These are phyloP conservation scores for Mormyrops attenuatus DNA, from an alignment of 2,797 vertebrate genomes.

Conservation along the genomic window DNA sequence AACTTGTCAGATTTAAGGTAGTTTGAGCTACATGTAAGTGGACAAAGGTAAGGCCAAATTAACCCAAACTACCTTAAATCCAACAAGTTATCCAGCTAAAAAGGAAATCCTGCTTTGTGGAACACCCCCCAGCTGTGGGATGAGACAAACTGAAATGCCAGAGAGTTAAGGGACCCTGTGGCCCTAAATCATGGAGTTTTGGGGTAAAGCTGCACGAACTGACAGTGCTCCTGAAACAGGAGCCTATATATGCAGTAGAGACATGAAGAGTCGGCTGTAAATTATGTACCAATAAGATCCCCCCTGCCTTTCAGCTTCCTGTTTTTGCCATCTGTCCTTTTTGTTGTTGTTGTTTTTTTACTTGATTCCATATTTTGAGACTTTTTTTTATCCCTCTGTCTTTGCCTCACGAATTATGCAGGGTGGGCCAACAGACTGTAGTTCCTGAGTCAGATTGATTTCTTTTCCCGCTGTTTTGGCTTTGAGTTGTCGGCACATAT, in stretches of 20 bases:
- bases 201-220: constrained; percentile 19
- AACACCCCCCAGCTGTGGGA: not conserved
- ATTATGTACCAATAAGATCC: constrained; percentile 54
- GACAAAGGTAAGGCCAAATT: not conserved
- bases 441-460: not conserved
- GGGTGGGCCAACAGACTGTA: not conserved
- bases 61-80: not conserved
- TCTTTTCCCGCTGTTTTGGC: not conserved
- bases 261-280: constrained; percentile 49
- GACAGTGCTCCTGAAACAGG: constrained; percentile 54
- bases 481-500: not conserved
- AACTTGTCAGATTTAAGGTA: not conserved
- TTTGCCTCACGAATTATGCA: not conserved
- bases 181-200: not conserved
- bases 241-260: constrained; percentile 50
- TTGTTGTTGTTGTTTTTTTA: not conserved
- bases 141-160: not conserved
- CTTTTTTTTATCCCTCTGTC: not conserved
- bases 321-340: constrained; percentile 16
- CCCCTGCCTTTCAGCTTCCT: constrained; percentile 19
- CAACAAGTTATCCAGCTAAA: not conserved
- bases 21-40: not conserved
- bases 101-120: not conserved
- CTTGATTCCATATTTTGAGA: not conserved
- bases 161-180: not conserved